Conservation (phyloP, 2,113 vertebrate genomes). For the Hypanus sabinus region DNA sequence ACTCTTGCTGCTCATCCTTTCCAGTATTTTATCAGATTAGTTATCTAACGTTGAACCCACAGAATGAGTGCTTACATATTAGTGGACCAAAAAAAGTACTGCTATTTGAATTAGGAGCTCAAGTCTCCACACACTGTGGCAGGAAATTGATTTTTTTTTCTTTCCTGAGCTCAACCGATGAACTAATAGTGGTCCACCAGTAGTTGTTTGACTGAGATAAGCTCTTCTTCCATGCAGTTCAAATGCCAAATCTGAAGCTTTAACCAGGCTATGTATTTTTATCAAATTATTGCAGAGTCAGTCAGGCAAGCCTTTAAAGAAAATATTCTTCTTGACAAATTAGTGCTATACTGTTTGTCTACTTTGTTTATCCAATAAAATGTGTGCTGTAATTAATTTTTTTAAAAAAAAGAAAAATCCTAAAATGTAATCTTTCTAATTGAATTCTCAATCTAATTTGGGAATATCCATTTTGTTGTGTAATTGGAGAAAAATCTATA, state of each 20-base stretch:
- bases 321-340: slow-evolving; percentile 1
- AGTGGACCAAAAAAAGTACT: not conserved
- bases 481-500: not conserved
- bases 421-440: not conserved
- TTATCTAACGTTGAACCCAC: not conserved
- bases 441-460: not conserved
- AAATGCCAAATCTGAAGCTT: not conserved
- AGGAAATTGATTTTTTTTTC: not conserved
- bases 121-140: not conserved
- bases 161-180: not conserved
- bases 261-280: not conserved
- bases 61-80: not conserved
- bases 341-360: slow-evolving; percentile 33
- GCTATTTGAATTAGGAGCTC: not conserved
- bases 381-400: not conserved
- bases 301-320: not conserved
- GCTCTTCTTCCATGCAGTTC: not conserved
- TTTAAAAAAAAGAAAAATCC: not conserved
- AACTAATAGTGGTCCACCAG: not conserved
- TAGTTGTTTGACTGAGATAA: not conserved
- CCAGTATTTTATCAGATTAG: not conserved
- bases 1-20: not conserved
- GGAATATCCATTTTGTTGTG: not conserved
- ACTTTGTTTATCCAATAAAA: slow-evolving; percentile 30
- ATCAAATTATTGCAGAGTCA: not conserved